These are phyloP conservation scores for Chaetodon auriga DNA, from an alignment of 2,113 vertebrate species.

Conservation along the genomic window DNA sequence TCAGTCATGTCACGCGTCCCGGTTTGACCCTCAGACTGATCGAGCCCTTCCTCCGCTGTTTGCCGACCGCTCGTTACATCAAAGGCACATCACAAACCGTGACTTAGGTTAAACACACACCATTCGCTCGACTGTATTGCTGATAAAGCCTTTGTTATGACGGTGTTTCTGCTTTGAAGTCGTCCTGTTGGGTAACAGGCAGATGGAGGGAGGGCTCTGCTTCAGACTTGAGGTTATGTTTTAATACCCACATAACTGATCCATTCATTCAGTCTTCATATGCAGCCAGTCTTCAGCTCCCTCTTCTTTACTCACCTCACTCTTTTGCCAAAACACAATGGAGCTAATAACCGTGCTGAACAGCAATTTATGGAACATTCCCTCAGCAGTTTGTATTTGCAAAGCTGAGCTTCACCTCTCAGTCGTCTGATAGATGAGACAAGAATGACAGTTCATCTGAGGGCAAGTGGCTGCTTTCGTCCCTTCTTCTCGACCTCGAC, in stretches of 20 bases:
- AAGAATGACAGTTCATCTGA: neutral
- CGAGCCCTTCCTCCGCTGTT: slow-evolving; percentile 20
- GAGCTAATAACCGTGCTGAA: neutral
- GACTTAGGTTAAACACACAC: slow-evolving; percentile 59
- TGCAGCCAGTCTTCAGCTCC: slow-evolving; percentile 10
- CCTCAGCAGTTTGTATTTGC: neutral
- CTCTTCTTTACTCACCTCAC: slow-evolving; percentile 11
- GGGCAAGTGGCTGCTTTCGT: slow-evolving; percentile 11
- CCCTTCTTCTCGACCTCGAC: neutral
- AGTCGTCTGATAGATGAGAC: neutral
- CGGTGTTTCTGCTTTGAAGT: slow-evolving; percentile 60
- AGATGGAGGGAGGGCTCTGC: slow-evolving; percentile 16
- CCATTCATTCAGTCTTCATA: slow-evolving; percentile 33
- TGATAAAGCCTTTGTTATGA: slow-evolving; percentile 50
- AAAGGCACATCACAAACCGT: slow-evolving; percentile 50
- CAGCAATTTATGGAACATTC: neutral
- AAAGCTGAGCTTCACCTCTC: neutral
- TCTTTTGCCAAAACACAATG: neutral
- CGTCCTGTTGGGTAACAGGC: slow-evolving; percentile 13
- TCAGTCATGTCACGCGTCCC: slow-evolving; percentile 16
- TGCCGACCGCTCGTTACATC: slow-evolving; percentile 48
- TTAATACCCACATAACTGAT: slow-evolving; percentile 44
- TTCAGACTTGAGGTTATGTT: slow-evolving; percentile 37
- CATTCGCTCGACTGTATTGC: slow-evolving; percentile 26
- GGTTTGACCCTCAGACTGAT: slow-evolving; percentile 24